phyloP scores from a whole-genome alignment of 2,888 invertebrate genomes.

The Pomacea canaliculata region DNA sequence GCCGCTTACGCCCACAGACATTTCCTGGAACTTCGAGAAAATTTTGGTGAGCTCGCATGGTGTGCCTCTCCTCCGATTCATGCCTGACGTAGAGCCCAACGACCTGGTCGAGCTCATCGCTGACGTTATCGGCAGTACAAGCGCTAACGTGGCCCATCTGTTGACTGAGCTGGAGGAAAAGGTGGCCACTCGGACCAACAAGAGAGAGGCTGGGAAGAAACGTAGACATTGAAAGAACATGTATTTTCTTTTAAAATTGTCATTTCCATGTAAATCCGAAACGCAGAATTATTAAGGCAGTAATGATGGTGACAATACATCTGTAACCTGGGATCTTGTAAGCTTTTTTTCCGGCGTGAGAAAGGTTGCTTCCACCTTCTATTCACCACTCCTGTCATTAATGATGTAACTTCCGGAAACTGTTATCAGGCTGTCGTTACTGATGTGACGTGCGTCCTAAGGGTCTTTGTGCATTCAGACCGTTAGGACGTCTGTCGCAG shows the following conservation, averaged over 20 bases:
- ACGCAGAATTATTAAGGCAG: no score
- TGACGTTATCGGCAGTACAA: neutral
- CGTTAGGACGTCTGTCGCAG: neutral
- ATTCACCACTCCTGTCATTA: neutral
- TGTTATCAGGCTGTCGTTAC: constrained; percentile 16
- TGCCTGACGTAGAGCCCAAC: constrained; percentile 36
- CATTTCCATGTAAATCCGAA: no score
- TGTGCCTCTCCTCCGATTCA: constrained; percentile 43
- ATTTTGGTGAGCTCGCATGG: constrained; percentile 65
- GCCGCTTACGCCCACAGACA: constrained; percentile 55
- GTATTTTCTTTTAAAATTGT: no score
- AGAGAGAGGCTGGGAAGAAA: neutral
- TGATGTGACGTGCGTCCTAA: constrained; percentile 3
- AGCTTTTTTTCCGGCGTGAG: no score
- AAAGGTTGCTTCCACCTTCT: no score
- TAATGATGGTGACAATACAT: no score
- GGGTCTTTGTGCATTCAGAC: constrained; percentile 24
- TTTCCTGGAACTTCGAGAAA: constrained; percentile 72
- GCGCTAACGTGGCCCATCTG: neutral
- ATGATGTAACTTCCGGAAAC: constrained; percentile 21
- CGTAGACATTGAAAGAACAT: neutral
- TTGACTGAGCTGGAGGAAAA: neutral
- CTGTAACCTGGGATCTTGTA: no score
- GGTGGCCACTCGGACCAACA: neutral
- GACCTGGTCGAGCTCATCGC: constrained; percentile 27